A percentile compares a stretch with the other conserved stretches of the same genome.
Conservation (phyloP, 2,113 vertebrate species). For the Chaetodon trifascialis region DNA sequence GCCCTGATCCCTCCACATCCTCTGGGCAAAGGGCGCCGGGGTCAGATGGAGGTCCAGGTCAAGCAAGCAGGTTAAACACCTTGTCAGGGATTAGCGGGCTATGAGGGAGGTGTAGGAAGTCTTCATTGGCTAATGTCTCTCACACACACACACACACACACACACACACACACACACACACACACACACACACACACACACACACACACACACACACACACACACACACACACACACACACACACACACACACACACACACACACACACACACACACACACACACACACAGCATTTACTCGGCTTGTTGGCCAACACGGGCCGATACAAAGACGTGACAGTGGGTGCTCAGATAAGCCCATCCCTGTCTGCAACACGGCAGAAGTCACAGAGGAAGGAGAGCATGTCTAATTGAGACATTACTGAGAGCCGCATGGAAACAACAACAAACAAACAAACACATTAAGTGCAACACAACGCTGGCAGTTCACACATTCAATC, state of each 20-base stretch:
- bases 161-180: conserved; percentile 30
- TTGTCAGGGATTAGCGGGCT: conserved; percentile 76
- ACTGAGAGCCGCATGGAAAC: conserved; percentile 14
- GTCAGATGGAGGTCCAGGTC: conserved; percentile 75
- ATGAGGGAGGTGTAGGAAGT: conserved; percentile 71
- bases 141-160: conserved; percentile 51
- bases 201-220: conserved; percentile 41
- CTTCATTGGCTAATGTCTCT: conserved; percentile 72
- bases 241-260: conserved; percentile 50
- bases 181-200: conserved; percentile 54
- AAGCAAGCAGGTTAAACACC: conserved; percentile 83
- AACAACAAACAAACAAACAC: conserved; percentile 29
- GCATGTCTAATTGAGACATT: conserved; percentile 56
- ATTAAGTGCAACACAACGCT: conserved; percentile 16
- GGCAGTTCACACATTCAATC: neutral
- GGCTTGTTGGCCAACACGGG: conserved; percentile 63
- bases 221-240: conserved; percentile 35
- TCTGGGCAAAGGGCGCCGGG: conserved; percentile 69
- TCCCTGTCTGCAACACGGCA: conserved; percentile 25
- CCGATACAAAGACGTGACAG: conserved; percentile 57
- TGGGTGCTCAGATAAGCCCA: conserved; percentile 56
- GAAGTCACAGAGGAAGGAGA: conserved; percentile 44
- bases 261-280: conserved; percentile 33
- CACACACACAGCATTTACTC: conserved; percentile 49
- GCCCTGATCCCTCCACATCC: conserved; percentile 60